Evolutionary conservation across 2,888 invertebrate species (phyloP).

Genomic region (Lydus trimaculatus): DNA sequence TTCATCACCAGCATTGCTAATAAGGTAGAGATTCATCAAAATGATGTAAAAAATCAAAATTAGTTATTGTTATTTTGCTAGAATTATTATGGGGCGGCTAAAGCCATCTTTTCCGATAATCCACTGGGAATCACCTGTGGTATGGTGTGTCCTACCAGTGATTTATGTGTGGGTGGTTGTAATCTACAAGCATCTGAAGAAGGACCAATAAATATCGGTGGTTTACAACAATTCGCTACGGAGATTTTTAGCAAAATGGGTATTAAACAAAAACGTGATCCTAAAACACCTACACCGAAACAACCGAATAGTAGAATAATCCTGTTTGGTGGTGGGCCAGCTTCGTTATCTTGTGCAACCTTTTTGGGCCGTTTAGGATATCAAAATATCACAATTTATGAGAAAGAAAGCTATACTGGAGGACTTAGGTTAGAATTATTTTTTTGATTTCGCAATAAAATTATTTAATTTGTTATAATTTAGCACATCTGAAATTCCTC

Average conservation of each 20-base stretch:
- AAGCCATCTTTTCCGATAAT: conserved; percentile 96
- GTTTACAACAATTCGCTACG: conserved; percentile 96
- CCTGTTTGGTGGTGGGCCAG: conserved; percentile 94
- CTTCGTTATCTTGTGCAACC: conserved; percentile 95
- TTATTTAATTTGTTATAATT: conserved; percentile 41
- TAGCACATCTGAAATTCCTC: conserved; percentile 95
- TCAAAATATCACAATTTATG: conserved; percentile 88
- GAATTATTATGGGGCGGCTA: conserved; percentile 98
- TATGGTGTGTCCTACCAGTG: conserved; percentile 99
- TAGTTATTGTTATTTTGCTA: conserved; percentile 49
- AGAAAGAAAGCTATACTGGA: conserved; percentile 85
- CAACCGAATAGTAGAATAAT: conserved; percentile 78
- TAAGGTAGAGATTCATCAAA: conserved; percentile 67
- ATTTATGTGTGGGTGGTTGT: conserved; percentile 97
- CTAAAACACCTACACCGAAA: conserved; percentile 67
- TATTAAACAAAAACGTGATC: conserved; percentile 85
- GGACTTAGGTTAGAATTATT: conserved; percentile 76
- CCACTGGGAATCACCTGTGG: conserved; percentile 95
- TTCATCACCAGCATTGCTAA: conserved; percentile 97
- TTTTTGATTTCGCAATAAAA: neutral
- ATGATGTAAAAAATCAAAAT: neutral
- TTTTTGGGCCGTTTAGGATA: conserved; percentile 95
- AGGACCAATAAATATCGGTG: conserved; percentile 98
- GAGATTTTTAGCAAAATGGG: conserved; percentile 97
- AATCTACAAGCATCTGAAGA: conserved; percentile 96